phyloP scores from a whole-genome alignment of 2,113 vertebrate genomes.

The Ochotona princeps region DNA sequence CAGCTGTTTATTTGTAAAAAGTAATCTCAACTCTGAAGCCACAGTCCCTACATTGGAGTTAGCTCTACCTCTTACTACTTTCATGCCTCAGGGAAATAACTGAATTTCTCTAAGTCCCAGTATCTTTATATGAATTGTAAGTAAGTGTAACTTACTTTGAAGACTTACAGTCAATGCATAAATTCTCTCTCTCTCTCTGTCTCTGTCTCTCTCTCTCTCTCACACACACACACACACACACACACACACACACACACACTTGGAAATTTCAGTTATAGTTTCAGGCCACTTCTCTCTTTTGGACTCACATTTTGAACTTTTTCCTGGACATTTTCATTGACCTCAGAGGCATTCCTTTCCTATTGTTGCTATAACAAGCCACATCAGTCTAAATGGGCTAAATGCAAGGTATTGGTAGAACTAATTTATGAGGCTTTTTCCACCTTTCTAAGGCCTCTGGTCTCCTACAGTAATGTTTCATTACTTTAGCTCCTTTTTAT shows the following conservation, averaged over 20 bases:
- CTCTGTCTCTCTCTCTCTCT: too few relatives aligned
- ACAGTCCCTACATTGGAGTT: not conserved
- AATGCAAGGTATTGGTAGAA: not conserved
- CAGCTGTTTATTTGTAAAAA: not conserved
- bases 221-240: too few relatives aligned
- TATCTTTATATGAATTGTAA: slow-evolving; percentile 11
- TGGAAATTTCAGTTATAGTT: not conserved
- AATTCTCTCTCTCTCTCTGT: too few relatives aligned
- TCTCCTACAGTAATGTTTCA: not conserved
- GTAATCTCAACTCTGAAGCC: not conserved
- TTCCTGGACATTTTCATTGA: not conserved
- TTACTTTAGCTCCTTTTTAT: not conserved
- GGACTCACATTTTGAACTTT: not conserved
- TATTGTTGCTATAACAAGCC: not conserved
- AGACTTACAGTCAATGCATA: not conserved
- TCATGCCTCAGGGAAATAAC: not conserved
- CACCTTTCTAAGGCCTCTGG: not conserved
- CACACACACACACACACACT: too few relatives aligned
- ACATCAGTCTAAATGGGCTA: not conserved
- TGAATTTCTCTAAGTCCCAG: not conserved
- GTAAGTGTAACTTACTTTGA: slow-evolving; percentile 10
- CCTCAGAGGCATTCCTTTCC: not conserved
- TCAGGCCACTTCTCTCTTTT: not conserved
- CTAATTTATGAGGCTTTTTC: not conserved
- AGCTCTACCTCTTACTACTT: not conserved